Evolutionary conservation across 2,113 vertebrate species (phyloP).

Genomic region (Ahaetulla prasina): DNA sequence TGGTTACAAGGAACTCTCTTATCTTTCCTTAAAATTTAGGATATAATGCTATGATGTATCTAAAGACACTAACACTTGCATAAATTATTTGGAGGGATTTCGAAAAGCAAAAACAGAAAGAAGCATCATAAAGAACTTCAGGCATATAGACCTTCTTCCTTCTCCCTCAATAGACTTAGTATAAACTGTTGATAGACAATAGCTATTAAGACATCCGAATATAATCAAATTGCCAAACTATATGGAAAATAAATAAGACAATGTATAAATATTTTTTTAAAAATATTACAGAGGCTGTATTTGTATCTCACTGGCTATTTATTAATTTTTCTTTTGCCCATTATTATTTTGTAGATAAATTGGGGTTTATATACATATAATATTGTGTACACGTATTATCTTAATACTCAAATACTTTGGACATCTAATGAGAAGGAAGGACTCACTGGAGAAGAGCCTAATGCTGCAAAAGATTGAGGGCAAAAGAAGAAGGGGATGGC

Average conservation of each 20-base stretch:
- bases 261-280: not conserved
- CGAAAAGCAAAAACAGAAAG: fast-evolving
- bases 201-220: fast-evolving
- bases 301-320: not conserved
- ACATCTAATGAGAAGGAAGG: too few species aligned
- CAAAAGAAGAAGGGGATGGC: too few species aligned
- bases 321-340: not conserved
- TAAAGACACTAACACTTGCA: not conserved
- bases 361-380: not conserved
- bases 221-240: not conserved
- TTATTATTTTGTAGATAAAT: not conserved
- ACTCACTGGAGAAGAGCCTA: too few species aligned
- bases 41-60: not conserved
- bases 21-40: not conserved
- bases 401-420: not conserved
- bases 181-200: not conserved
- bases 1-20: not conserved
- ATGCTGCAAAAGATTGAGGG: too few species aligned
- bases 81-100: not conserved
- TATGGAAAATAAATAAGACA: not conserved
- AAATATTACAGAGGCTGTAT: not conserved
- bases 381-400: not conserved
- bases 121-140: not conserved
- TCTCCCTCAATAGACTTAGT: not conserved
- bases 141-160: not conserved